Conservation (phyloP, 2,113 vertebrate species). For the Mesitornis unicolor region DNA sequence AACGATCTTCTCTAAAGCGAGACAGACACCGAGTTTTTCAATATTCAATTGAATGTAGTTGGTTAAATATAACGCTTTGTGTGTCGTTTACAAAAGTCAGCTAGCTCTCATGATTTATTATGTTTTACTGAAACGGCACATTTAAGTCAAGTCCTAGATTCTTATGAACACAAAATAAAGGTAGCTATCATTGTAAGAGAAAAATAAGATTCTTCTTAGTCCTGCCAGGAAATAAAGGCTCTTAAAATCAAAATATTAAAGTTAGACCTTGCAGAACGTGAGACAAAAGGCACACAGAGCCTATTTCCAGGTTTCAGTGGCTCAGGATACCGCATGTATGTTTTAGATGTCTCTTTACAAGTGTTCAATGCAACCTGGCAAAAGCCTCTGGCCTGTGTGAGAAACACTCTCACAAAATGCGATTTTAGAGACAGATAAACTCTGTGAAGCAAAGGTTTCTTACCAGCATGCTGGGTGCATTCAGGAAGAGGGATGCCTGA, state of each 20-base stretch:
- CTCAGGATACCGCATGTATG: not conserved
- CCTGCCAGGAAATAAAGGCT: not conserved
- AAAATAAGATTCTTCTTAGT: not conserved
- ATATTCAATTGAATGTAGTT: fast-evolving
- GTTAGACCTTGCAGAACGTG: not conserved
- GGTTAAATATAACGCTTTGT: fast-evolving
- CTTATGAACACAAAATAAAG: not conserved
- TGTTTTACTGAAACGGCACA: not conserved
- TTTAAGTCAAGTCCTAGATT: not conserved
- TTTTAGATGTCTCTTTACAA: not conserved
- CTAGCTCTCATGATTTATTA: too few species aligned
- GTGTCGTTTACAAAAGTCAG: not conserved
- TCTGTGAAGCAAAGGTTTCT: too few species aligned
- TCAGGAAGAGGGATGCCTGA: too few species aligned
- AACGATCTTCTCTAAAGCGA: not conserved
- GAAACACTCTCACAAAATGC: too few species aligned
- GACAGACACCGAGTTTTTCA: not conserved
- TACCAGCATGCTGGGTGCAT: too few species aligned
- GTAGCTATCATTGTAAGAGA: not conserved
- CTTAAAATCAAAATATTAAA: not conserved
- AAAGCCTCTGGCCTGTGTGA: not conserved
- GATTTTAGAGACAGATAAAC: too few species aligned
- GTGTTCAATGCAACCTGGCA: not conserved
- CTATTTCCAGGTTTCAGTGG: not conserved
- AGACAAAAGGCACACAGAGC: not conserved